A percentile compares a stretch with the other conserved stretches of the same genome.
phyloP scores from a whole-genome alignment of 1,140 invertebrate species.

The Drosophila nikananu region DNA sequence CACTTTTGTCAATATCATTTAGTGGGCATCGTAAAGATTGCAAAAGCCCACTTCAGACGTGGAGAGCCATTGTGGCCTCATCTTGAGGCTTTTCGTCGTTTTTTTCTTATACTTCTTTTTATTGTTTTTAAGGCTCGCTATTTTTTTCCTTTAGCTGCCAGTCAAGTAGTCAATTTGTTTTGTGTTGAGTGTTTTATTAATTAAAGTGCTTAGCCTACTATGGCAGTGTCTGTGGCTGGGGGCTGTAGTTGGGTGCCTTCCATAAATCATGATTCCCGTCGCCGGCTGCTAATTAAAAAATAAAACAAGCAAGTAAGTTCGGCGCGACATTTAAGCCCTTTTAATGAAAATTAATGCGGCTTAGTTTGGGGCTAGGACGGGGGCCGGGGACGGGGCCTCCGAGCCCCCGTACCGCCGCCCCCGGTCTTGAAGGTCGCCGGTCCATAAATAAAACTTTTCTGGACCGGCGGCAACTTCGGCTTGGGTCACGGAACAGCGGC shows the following conservation, averaged over 20 bases:
- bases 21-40: conserved; percentile 82
- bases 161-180: conserved; percentile 77
- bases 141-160: conserved; percentile 37
- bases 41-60: conserved; percentile 78
- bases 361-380: conserved; percentile 25
- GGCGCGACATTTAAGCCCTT: conserved; percentile 76
- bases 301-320: conserved; percentile 76
- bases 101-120: conserved; percentile 20
- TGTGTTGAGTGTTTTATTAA: conserved; percentile 78
- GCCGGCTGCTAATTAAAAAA: conserved; percentile 75
- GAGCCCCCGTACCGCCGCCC: not conserved
- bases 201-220: conserved; percentile 72
- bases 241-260: conserved; percentile 49
- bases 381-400: not conserved
- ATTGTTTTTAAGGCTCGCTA: conserved; percentile 34
- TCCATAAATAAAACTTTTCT: conserved; percentile 70
- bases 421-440: conserved; percentile 35
- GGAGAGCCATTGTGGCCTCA: conserved; percentile 70
- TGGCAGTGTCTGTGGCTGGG: conserved; percentile 26
- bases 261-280: conserved; percentile 68
- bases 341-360: conserved; percentile 82
- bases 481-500: conserved; percentile 57
- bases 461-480: conserved; percentile 37
- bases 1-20: conserved; percentile 83
- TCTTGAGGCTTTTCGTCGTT: conserved; percentile 38